Evolutionary conservation across 2,888 invertebrate species (phyloP).

Genomic region (Oxystoma pomonae): DNA sequence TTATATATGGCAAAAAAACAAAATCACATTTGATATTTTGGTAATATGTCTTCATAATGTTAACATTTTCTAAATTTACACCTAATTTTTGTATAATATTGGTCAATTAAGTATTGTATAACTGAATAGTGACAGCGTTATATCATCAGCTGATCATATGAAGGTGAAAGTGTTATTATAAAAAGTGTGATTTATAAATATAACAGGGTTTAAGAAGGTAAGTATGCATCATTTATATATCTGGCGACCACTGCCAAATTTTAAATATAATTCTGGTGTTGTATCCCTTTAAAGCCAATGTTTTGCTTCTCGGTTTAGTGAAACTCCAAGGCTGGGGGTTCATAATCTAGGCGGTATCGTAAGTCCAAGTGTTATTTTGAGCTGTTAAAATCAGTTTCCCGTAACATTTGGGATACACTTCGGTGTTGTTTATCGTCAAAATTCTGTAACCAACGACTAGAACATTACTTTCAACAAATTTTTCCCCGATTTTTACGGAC

Average conservation of each 20-base stretch:
- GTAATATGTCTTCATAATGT: no score
- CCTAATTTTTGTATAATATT: no score
- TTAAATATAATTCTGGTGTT: slow-evolving; percentile 75
- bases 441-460: background rate
- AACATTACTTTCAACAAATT: background rate
- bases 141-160: no score
- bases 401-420: slow-evolving; percentile 19
- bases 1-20: no score
- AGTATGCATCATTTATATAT: no score
- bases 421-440: slow-evolving; percentile 15
- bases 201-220: no score
- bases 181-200: no score
- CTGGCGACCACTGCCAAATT: slow-evolving; percentile 72
- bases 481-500: background rate
- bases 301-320: slow-evolving; percentile 44
- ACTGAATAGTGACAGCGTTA: no score
- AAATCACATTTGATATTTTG: no score
- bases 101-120: no score
- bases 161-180: no score
- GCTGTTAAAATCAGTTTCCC: slow-evolving; percentile 17
- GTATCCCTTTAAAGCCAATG: slow-evolving; percentile 48
- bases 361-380: slow-evolving; percentile 51
- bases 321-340: slow-evolving; percentile 66
- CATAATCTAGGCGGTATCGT: slow-evolving; percentile 67
- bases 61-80: no score